Evolutionary conservation across 2,888 invertebrate species (phyloP), one percentile per base, ranked within the genome.

Genomic region (Tenthredo amoena): DNA sequence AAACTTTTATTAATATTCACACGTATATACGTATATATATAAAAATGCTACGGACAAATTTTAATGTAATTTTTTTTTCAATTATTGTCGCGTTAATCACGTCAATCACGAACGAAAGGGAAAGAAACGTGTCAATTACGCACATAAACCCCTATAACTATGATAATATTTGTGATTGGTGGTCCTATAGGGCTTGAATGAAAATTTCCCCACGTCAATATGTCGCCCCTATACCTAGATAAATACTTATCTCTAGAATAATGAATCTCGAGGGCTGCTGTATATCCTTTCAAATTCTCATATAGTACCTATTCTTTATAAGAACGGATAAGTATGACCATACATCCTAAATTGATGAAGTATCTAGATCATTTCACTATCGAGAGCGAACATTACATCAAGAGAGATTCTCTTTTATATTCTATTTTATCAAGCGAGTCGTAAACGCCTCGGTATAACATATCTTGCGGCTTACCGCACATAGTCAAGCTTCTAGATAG

Each of bases 151-250:
- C 76, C 58, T 31, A 31, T 79, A n/a, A 79, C 43, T 37, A n/a
- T 79, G 31, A 55, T 79, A 21, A 55, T 55, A 55, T 50, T 55
- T 18, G 15, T 18, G 18, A n/a, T 79, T n/a, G 79, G 58, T 79
- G 79, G 79, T 79, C 58, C 37, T 47, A 9, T n/a, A 5, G 9
- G 43, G 3, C 21, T 47, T 47, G 47, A 47, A 47, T 40, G 12
- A 47, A 76, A 26, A 34, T 76, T 26, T 76, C 7, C 76, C 76
- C 76, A 47, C 76, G 76, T 26, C 47, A 74, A 74, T 74, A 74
- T 74, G 18, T 74, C 26, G 40, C 74, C 74, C 47, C 74, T 74
- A 43, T 43, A 31, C 9, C 12, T 65, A 31, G 5, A 2, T n/a
- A n/a, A 43, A 43, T n/a, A 55, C 55, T n/a, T 7, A n/a, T 55